These are phyloP conservation scores for Pimpla rufipes DNA, from an alignment of 2,888 invertebrate genomes.

Conservation along the genomic window DNA sequence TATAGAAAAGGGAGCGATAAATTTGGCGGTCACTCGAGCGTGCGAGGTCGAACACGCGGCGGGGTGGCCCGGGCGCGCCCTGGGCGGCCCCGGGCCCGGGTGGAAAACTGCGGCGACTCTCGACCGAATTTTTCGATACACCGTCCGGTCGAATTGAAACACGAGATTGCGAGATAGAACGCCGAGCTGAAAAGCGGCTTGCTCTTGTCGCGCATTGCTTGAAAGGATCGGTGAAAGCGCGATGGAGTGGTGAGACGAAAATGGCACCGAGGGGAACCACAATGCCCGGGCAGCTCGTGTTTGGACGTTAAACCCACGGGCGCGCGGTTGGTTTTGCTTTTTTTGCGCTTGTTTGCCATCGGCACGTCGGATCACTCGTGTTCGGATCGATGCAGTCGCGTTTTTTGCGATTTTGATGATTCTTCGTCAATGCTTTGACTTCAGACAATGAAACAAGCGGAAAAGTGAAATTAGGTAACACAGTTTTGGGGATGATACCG, in stretches of 20 bases:
- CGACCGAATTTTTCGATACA: slow-evolving; percentile 30
- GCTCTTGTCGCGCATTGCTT: slow-evolving; percentile 5
- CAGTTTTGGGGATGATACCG: too few species aligned
- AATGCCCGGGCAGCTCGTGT: neutral
- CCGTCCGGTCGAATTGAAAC: slow-evolving; percentile 48
- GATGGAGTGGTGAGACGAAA: slow-evolving; percentile 19
- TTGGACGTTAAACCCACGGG: slow-evolving; percentile 7
- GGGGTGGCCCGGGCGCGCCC: neutral
- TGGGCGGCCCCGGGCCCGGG: neutral
- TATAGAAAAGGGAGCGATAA: slow-evolving; percentile 23
- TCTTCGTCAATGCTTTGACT: too few species aligned
- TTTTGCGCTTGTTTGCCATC: slow-evolving; percentile 1
- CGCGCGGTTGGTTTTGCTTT: neutral
- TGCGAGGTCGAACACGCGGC: slow-evolving; percentile 50
- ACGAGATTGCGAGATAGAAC: slow-evolving; percentile 43
- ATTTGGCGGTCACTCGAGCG: slow-evolving; percentile 40
- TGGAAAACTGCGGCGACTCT: slow-evolving; percentile 1
- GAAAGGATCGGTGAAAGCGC: slow-evolving; percentile 22
- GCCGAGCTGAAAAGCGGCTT: neutral
- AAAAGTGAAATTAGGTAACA: too few species aligned
- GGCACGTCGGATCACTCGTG: too few species aligned
- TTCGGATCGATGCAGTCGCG: too few species aligned
- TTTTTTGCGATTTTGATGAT: too few species aligned
- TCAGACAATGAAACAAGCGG: neutral
- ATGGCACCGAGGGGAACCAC: neutral